These are phyloP conservation scores for Sander lucioperca DNA, from an alignment of 2,113 vertebrate species.

Conservation along the genomic window DNA sequence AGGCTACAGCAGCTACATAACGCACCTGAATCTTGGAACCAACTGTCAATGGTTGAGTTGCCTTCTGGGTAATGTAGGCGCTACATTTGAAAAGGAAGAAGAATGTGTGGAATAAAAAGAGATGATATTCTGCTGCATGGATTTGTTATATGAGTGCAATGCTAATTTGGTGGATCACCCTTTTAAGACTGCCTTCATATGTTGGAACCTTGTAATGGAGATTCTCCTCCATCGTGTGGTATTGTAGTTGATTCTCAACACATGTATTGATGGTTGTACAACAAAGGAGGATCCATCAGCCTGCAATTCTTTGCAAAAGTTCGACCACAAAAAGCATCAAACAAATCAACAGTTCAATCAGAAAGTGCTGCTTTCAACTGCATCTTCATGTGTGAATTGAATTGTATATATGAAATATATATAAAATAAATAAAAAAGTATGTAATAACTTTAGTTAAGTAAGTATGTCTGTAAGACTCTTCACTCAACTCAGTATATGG, in stretches of 20 bases:
- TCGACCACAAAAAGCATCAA: not conserved
- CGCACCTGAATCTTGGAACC: not conserved
- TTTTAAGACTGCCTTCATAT: not conserved
- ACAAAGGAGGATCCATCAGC: not conserved
- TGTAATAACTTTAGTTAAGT: no score
- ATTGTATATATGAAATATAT: no score
- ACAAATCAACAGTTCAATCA: not conserved
- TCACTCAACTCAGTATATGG: no score
- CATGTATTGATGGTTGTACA: not conserved
- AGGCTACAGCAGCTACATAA: not conserved
- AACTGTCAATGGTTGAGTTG: not conserved
- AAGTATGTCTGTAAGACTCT: no score
- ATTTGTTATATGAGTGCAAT: not conserved
- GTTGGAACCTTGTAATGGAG: no score
- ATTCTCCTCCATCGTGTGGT: not conserved
- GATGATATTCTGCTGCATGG: not conserved
- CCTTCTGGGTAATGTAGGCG: not conserved
- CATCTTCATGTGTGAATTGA: no score
- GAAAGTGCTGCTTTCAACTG: not conserved
- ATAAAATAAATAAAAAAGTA: no score
- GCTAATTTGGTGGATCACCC: not conserved
- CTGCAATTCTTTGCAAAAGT: not conserved
- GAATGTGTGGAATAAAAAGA: not conserved
- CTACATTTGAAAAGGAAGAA: not conserved
- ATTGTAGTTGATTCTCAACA: no score